A percentile compares a stretch with the other conserved stretches of the same genome.
phyloP scores from a whole-genome alignment of 2,888 invertebrate species.

The Eubasilissa splendida region DNA sequence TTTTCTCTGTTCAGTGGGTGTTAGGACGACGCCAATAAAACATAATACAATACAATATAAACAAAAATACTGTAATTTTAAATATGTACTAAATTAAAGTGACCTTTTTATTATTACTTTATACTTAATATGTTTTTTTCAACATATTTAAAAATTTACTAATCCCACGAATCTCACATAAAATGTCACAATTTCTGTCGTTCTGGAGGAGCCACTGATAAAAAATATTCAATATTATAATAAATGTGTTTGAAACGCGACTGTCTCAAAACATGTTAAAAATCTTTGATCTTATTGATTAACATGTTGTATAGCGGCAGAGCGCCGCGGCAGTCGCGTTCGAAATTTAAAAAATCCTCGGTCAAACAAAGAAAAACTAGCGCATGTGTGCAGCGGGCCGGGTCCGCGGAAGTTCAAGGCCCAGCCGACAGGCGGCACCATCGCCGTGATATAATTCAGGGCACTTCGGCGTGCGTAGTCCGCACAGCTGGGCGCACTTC shows the following conservation, averaged over 20 bases:
- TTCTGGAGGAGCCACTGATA: too few relatives aligned
- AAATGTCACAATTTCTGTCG: too few relatives aligned
- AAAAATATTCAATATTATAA: too few relatives aligned
- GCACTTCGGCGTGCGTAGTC: conserved; percentile 13
- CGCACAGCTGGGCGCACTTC: background rate
- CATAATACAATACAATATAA: too few relatives aligned
- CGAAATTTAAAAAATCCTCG: conserved; percentile 29
- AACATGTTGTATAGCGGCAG: background rate
- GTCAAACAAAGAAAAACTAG: conserved; percentile 39
- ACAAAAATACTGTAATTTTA: too few relatives aligned
- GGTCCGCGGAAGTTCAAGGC: conserved; percentile 34
- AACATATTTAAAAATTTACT: too few relatives aligned
- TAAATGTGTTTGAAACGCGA: background rate
- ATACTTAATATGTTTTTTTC: too few relatives aligned
- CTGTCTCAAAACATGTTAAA: background rate
- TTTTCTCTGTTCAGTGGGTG: too few relatives aligned
- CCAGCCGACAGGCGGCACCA: background rate
- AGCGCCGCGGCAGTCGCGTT: background rate
- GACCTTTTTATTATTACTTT: too few relatives aligned
- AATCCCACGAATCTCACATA: too few relatives aligned
- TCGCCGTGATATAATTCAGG: conserved; percentile 21
- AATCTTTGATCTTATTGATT: conserved; percentile 3
- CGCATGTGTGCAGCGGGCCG: conserved; percentile 28
- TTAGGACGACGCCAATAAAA: too few relatives aligned
- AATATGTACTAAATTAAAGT: too few relatives aligned